Evolutionary conservation across 1,140 invertebrate species (phyloP), one percentile per base, ranked within the genome.

Genomic region (Drosophila ficusphila): DNA sequence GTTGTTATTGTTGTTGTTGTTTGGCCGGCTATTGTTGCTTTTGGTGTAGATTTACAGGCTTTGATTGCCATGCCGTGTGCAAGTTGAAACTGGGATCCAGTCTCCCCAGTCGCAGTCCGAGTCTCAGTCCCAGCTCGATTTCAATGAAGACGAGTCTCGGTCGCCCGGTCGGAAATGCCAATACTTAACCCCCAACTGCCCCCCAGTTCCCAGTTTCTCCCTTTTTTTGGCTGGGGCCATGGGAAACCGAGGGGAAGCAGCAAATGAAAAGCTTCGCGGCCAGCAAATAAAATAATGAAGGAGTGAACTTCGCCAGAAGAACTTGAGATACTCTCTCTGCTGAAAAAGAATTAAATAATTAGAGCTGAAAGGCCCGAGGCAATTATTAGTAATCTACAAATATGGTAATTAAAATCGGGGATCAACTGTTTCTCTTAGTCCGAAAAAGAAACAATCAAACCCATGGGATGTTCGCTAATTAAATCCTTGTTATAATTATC

Each of bases 11-110:
- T 39, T 60, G 53, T 39, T 74, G 73, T 47, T 54, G 62, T 48
- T 62, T 42, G 33, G 76, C 61, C 38, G 48, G 60, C 44, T 70
- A 52, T 56, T 64, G 27, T 64, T 57, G 60, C 51, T 86, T 65
- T 54, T 67, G 76, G 60, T 86, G 81, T 72, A 86, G 76, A 86
- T 86, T 85, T 86, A 58, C 70, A 79, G 57, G 72, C 65, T 86
- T 79, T 79, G 79, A 86, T 86, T 85, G 79, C 71, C 61, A 38
- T 75, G 60, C 75, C 79, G 75, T 83, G 79, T 73, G 70, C 51
- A 67, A 68, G 71, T 69, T 53, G 52, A 46, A 39, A 33, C 47
- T 48, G 6, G 69, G 68, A 34, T 71, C 68, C 48, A 52, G 44
- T 31, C 72, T 42, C 39, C 21, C 16, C 33, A 36, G 27, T 27